Percentiles rank a stretch among this genome's conserved stretches.
Evolutionary conservation across 2,113 vertebrate species (phyloP).

Genomic region (Daboia siamensis): DNA sequence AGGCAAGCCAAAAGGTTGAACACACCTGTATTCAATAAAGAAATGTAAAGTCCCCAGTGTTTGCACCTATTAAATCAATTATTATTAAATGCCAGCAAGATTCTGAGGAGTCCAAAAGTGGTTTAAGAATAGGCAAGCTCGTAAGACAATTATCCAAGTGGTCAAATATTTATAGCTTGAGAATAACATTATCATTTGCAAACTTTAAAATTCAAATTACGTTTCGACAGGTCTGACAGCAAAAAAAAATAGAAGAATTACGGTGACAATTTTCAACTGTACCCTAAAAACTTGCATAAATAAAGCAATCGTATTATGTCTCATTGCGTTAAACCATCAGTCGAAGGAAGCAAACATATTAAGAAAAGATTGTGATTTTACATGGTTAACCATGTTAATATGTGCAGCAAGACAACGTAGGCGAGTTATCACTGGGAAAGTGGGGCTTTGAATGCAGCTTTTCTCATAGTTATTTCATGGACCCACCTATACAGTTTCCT

Average conservation of each 20-base stretch:
- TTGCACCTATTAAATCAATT: background rate
- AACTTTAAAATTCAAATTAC: background rate
- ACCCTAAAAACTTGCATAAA: background rate
- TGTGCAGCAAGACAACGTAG: background rate
- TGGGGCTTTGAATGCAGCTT: background rate
- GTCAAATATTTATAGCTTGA: background rate
- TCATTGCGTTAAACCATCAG: background rate
- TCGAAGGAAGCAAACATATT: background rate
- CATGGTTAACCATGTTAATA: background rate
- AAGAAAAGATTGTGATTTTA: background rate
- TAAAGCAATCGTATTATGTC: background rate
- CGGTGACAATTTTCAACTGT: background rate
- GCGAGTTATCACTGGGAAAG: background rate
- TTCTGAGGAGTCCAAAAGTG: fast-evolving
- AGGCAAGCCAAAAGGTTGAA: background rate
- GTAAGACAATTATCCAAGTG: background rate
- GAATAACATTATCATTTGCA: background rate
- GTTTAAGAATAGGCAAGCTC: background rate
- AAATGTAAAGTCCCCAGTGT: background rate
- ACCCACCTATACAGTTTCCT: background rate
- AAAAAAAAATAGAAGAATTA: background rate
- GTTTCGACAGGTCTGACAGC: background rate
- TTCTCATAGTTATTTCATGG: background rate
- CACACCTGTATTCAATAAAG: background rate
- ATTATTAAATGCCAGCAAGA: fast-evolving